Base-by-base conservation (phyloP, 2,888 invertebrate genomes). In the Drosophila melanosoma region DNA sequence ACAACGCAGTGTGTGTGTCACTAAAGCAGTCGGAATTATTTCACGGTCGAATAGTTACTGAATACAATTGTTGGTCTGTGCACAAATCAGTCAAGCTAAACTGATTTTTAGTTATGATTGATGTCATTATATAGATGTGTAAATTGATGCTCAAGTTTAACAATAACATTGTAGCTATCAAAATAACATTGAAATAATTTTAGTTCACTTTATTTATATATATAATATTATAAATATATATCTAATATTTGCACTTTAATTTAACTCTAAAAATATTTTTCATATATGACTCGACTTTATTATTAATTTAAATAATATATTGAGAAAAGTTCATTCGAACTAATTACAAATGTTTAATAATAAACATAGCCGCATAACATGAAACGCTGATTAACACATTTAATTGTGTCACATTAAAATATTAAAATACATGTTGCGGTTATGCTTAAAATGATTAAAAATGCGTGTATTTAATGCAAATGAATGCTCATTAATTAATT, bases 11-110 rank as follows among this genome's bases (percentile, higher is more conserved):
- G 8, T 23, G 45, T 45, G 26, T 26, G 23, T 23, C 67, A 20
- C 32, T 32, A 33, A 57, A 42, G 20, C 20, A 48, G 32, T 40
- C 45, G 15, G 45, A 54, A 23, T 36, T 23, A 38, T 48, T 12
- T 45, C 32, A 23, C 32, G 48, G 53, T 42, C 40, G 35, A 51
- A 11, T 15, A n/a, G 38, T 26, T 17, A 29, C 12, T 1, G 20
- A 29, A 68, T 26, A 23, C 32, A 53, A 66, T 53, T 67, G 52
- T 52, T 7, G 17, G 17, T 36, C 42, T 6, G 26, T 15, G n/a
- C 26, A 56, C n/a, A 26, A 29, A 15, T 15, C 38, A 38, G 38
- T n/a, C n/a, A 38, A n/a, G 8, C 26, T n/a, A 6, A 45, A 15
- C 20, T 20, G 7, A 45, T 20, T 45, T 15, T 1, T 15, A 45